These are phyloP conservation scores for Dermochelys coriacea DNA, from an alignment of 2,797 vertebrate species.

Conservation along the genomic window DNA sequence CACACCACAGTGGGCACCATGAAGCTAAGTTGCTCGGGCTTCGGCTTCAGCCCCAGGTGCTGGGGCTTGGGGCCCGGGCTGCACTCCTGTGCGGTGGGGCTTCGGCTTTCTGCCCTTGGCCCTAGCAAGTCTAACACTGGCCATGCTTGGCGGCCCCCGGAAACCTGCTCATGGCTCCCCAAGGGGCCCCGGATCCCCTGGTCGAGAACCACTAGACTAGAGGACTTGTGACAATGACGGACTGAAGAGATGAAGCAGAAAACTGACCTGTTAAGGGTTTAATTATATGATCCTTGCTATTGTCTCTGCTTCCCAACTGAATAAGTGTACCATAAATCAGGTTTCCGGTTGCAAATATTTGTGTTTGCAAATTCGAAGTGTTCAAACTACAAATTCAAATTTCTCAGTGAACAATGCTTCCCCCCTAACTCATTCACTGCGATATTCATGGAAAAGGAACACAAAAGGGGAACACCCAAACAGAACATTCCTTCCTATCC, in stretches of 20 bases:
- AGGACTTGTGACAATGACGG: not conserved
- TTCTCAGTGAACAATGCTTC: not conserved
- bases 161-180: too few species aligned
- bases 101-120: too few species aligned
- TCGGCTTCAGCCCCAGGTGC: too few species aligned
- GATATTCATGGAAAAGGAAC: not conserved
- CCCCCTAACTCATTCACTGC: not conserved
- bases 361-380: not conserved
- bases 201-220: too few species aligned
- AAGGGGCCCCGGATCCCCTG: too few species aligned
- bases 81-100: too few species aligned
- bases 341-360: not conserved
- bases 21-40: too few species aligned
- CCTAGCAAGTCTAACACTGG: too few species aligned
- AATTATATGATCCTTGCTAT: not conserved
- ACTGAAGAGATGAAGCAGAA: too few species aligned
- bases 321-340: not conserved
- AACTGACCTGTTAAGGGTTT: not conserved
- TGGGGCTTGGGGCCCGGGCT: too few species aligned
- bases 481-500: not conserved
- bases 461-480: not conserved
- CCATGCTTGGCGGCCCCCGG: too few species aligned
- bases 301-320: not conserved
- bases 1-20: too few species aligned
- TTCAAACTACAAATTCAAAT: not conserved